Conservation (phyloP, 1,140 invertebrate species). For the Caenorhabditis latens region DNA sequence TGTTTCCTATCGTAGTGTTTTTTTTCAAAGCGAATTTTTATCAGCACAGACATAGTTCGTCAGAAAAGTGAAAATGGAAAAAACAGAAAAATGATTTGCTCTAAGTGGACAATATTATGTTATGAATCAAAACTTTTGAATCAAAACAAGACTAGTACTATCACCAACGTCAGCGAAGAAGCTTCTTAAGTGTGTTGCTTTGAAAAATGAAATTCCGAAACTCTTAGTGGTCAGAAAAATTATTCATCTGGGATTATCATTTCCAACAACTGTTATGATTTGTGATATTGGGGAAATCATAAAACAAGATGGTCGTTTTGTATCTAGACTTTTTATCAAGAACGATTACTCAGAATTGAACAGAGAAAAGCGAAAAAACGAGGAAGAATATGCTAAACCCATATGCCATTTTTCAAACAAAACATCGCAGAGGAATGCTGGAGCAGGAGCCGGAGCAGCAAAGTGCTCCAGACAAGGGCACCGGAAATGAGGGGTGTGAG, state of each 20-base stretch:
- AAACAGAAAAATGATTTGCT: too few species aligned
- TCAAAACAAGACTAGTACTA: too few species aligned
- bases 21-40: too few species aligned
- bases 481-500: slow-evolving; percentile 50
- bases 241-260: slow-evolving; percentile 3
- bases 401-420: not conserved
- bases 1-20: too few species aligned
- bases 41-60: too few species aligned
- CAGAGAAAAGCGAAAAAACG: not conserved
- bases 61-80: too few species aligned
- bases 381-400: not conserved
- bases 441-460: not conserved
- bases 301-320: too few species aligned
- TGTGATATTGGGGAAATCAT: not conserved
- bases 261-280: slow-evolving; percentile 1
- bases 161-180: too few species aligned
- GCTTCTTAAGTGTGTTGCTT: too few species aligned
- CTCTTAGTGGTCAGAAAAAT: not conserved
- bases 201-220: not conserved
- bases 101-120: too few species aligned
- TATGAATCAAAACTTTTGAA: too few species aligned
- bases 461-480: slow-evolving; percentile 42
- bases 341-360: not conserved
- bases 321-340: not conserved
- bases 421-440: not conserved